phyloP scores from a whole-genome alignment of 2,113 vertebrate genomes.

The Helogale parvula region DNA sequence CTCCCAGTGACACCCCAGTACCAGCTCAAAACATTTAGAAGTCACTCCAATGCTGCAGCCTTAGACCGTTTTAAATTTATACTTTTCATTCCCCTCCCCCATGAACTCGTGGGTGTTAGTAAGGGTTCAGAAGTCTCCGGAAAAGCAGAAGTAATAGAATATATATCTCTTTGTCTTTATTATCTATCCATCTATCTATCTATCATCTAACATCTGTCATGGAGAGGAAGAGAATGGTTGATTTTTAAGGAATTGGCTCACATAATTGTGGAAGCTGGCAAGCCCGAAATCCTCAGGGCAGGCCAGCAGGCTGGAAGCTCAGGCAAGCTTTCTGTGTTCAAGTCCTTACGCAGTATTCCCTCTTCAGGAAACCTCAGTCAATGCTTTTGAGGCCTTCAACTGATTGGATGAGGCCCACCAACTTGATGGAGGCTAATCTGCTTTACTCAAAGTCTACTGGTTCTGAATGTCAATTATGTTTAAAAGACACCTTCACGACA shows the following conservation, averaged over 20 bases:
- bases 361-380: neutral
- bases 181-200: neutral
- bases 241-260: neutral
- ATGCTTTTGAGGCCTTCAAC: neutral
- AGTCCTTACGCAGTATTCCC: neutral
- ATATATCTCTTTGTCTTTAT: neutral
- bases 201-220: neutral
- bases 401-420: neutral
- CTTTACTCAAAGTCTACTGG: neutral
- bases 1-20: neutral
- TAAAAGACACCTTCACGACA: neutral
- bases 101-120: neutral
- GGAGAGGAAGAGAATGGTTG: neutral
- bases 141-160: neutral
- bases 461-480: neutral
- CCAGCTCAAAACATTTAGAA: no score
- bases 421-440: neutral
- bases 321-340: neutral
- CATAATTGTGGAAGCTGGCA: rapidly evolving
- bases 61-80: neutral
- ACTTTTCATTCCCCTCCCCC: no score
- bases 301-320: neutral
- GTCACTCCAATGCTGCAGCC: neutral
- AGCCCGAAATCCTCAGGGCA: neutral
- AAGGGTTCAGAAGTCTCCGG: neutral